Percentiles rank a stretch among this genome's conserved stretches.
These are phyloP conservation scores for Sprattus sprattus DNA, from an alignment of 2,113 vertebrate genomes.

Conservation along the genomic window DNA sequence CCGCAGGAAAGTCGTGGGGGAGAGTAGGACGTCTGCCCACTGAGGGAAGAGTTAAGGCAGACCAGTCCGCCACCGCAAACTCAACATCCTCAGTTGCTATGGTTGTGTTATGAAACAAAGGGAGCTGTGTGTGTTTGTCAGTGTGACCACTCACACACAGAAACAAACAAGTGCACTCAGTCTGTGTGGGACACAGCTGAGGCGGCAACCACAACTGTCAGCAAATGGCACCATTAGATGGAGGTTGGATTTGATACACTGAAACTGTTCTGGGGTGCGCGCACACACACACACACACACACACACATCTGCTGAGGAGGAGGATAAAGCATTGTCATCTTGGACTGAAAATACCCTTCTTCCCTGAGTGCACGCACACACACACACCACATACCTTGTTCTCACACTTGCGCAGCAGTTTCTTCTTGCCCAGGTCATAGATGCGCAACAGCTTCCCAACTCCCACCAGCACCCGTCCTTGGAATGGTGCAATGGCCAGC, in stretches of 20 bases:
- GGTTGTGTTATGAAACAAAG: neutral
- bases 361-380: neutral
- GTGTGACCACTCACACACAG: too few relatives aligned
- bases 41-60: neutral
- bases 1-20: neutral
- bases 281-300: neutral
- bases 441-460: conserved; percentile 94
- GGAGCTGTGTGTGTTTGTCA: neutral
- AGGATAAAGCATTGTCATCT: too few relatives aligned
- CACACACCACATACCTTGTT: conserved; percentile 78
- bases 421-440: conserved; percentile 97
- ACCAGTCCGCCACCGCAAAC: neutral
- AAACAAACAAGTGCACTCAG: neutral
- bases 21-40: neutral
- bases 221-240: neutral
- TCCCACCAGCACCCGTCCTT: conserved; percentile 88
- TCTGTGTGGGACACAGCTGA: neutral
- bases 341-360: too few relatives aligned
- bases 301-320: neutral
- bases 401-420: conserved; percentile 95
- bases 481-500: conserved; percentile 92
- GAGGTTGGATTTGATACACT: neutral
- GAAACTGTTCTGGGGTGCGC: neutral
- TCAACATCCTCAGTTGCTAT: neutral
- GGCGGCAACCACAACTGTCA: neutral